Percentiles rank a stretch among this genome's conserved stretches.
These are phyloP conservation scores for Drosophila novamexicana DNA, from an alignment of 1,140 invertebrate species.

Conservation along the genomic window DNA sequence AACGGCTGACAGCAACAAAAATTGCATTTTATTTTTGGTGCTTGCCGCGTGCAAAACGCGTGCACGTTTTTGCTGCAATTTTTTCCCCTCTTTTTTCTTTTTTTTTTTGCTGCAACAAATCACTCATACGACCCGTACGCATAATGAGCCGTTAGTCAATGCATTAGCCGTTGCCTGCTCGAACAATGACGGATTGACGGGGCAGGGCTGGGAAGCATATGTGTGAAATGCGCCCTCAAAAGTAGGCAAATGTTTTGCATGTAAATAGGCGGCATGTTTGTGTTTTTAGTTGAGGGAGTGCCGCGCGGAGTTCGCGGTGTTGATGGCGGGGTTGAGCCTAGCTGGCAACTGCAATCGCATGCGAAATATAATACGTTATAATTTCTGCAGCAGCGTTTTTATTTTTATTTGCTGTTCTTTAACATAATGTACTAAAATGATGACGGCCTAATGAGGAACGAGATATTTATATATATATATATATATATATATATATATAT, in stretches of 20 bases:
- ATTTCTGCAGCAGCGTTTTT: background rate
- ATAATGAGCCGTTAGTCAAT: constrained; percentile 73
- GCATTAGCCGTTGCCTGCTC: constrained; percentile 52
- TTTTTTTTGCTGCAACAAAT: constrained; percentile 45
- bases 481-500: too few species aligned
- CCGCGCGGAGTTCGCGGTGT: background rate
- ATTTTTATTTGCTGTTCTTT: background rate
- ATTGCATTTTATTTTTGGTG: constrained; percentile 81
- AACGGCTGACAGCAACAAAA: constrained; percentile 71
- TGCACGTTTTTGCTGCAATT: constrained; percentile 27
- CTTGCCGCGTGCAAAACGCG: constrained; percentile 50
- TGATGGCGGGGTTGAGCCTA: background rate
- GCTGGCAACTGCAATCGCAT: background rate
- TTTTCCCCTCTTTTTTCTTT: constrained; percentile 2
- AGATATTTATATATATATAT: too few species aligned
- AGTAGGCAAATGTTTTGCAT: constrained; percentile 44
- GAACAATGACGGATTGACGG: background rate
- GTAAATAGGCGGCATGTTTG: constrained; percentile 42
- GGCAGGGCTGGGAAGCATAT: background rate
- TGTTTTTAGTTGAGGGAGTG: constrained; percentile 15
- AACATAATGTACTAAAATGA: background rate
- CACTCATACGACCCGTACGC: constrained; percentile 48
- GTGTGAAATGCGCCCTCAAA: constrained; percentile 35
- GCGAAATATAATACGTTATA: constrained; percentile 4
- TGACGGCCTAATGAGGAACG: too few species aligned